Conservation (phyloP, 2,113 vertebrate species). For the Acrocephalus kingi region DNA sequence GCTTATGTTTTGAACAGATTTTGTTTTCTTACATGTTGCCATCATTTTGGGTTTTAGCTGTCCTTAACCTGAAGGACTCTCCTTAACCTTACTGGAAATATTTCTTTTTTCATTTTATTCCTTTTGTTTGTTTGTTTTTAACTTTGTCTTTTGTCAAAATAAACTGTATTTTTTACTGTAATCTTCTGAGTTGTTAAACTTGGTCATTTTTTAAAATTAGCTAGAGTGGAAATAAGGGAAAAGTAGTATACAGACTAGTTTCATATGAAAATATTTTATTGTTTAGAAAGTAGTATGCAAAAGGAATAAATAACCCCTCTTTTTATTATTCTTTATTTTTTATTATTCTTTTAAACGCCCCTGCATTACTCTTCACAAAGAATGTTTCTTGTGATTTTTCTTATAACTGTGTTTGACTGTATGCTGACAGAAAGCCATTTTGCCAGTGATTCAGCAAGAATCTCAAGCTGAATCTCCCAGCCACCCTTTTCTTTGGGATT, state of each 20-base stretch:
- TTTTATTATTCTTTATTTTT: neutral
- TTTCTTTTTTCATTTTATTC: neutral
- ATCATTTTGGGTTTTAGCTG: neutral
- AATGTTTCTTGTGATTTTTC: neutral
- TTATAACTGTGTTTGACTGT: neutral
- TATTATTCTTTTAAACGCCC: neutral
- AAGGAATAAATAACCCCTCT: neutral
- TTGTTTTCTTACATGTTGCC: neutral
- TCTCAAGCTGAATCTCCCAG: neutral
- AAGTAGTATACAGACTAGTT: neutral
- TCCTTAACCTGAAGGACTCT: neutral
- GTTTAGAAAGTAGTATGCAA: neutral
- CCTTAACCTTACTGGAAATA: neutral
- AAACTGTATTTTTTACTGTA: slow-evolving; percentile 50
- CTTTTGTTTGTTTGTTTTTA: neutral
- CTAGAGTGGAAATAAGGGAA: neutral
- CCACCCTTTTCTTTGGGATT: neutral
- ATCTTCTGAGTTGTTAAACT: slow-evolving; percentile 28
- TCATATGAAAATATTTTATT: neutral
- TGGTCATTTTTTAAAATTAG: neutral
- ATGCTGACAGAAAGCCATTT: neutral
- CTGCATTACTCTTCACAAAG: neutral
- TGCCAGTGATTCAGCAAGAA: neutral
- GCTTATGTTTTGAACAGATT: slow-evolving; percentile 13
- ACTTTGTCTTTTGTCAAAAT: slow-evolving; percentile 20